Evolutionary conservation across 2,797 vertebrate genomes (phyloP).

Genomic region (Australoheros facetus): DNA sequence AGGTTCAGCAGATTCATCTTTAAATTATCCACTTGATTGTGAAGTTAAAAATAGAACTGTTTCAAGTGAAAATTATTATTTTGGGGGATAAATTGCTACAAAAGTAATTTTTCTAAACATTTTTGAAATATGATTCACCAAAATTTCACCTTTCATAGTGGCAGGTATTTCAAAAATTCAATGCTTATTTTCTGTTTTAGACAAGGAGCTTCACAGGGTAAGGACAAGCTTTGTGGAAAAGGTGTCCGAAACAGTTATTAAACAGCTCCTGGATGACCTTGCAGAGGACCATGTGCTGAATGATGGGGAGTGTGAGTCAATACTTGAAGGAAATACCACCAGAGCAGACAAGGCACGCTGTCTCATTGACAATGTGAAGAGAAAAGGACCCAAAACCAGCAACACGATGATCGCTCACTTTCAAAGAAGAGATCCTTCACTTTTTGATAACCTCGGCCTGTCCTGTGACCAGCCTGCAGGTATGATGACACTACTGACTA

Average conservation of each 20-base stretch:
- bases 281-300: slow-evolving; percentile 53
- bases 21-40: no score
- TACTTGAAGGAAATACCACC: neutral
- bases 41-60: no score
- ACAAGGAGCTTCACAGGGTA: slow-evolving; percentile 16
- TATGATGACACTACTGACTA: neutral
- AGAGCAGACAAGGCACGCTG: slow-evolving; percentile 52
- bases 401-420: slow-evolving; percentile 41
- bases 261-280: slow-evolving; percentile 72
- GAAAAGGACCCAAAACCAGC: slow-evolving; percentile 71
- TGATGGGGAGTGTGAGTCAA: slow-evolving; percentile 51
- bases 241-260: slow-evolving; percentile 2
- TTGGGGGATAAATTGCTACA: no score
- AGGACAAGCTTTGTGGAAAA: slow-evolving; percentile 40
- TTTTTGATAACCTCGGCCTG: neutral
- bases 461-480: neutral
- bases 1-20: no score
- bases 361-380: slow-evolving; percentile 68
- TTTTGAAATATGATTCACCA: no score
- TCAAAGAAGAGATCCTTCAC: neutral
- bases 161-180: neutral
- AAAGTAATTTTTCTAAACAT: no score
- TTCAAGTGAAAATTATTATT: no score
- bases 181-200: slow-evolving; percentile 3
- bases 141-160: neutral